A percentile compares a stretch with the other conserved stretches of the same genome.
Conservation (phyloP, 2,888 invertebrate species). For the Aspidiotus rigidus region DNA sequence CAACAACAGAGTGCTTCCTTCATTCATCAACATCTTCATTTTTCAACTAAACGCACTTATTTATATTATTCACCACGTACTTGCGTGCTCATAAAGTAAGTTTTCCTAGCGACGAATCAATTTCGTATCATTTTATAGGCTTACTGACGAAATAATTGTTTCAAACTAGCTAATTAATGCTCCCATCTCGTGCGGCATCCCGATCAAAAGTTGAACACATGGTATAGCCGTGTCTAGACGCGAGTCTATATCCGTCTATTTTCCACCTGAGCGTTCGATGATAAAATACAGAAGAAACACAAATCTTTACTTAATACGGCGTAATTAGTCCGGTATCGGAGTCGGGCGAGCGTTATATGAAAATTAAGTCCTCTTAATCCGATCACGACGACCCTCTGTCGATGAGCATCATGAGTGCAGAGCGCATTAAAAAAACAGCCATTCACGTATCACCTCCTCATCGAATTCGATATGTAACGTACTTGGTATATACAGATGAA, state of each 20-base stretch:
- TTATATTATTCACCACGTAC: too few relatives aligned
- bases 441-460: not conserved
- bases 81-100: too few relatives aligned
- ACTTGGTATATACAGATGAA: not conserved
- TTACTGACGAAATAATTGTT: too few relatives aligned
- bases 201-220: not conserved
- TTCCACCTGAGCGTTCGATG: slow-evolving; percentile 4
- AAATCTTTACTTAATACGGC: slow-evolving; percentile 1
- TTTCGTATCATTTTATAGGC: too few relatives aligned
- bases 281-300: not conserved
- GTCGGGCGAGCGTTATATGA: not conserved
- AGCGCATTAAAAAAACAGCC: not conserved
- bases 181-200: not conserved
- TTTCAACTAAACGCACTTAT: too few relatives aligned
- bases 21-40: too few relatives aligned
- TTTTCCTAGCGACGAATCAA: too few relatives aligned
- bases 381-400: not conserved
- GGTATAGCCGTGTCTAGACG: not conserved
- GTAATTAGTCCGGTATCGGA: not conserved
- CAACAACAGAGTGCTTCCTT: too few relatives aligned
- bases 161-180: not conserved
- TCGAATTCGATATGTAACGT: not conserved
- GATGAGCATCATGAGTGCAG: not conserved
- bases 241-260: not conserved
- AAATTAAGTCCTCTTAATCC: slow-evolving; percentile 2